Base-by-base conservation (phyloP, 2,888 invertebrate species). In the Drosophila pegasa region DNA sequence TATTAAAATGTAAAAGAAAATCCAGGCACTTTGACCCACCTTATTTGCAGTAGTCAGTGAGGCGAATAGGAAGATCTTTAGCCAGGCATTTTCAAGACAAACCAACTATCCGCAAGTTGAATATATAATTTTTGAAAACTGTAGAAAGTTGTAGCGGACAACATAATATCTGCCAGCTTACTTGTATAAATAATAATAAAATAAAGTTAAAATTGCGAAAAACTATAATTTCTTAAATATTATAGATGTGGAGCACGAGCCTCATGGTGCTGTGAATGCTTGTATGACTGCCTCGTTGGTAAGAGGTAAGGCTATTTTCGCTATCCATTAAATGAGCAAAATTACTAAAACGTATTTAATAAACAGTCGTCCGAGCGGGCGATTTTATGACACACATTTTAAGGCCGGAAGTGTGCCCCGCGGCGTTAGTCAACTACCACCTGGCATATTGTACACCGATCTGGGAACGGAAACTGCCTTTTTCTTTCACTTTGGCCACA, bases 391-490 rank as follows among this genome's bases (percentile, higher is more conserved):
- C 86, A 69, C 72, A 82, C 71, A 71, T 77, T 86, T 77, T 71
- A 61, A 72, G 64, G 85, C 87, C 83, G 83, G 83, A 84, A 84
- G 75, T 84, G 51, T 72, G 75, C 87, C 83, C 87, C 72, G 71
- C 73, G 75, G 83, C 59, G 68, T 63, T 41, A 38, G 54, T 47
- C 43, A 56, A 31, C 45, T 60, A 20, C 55, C 73, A 76, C 57
- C 59, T 57, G 50, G 64, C 66, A 64, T 48, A 27, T 40, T 56
- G 31, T 40, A 29, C 41, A 25, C 43, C 33, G 10, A 76, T 72
- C 84, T 84, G 87, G 78, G 81, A 84, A 80, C 89, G 89, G 89
- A 84, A 88, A 85, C 87, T 75, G 69, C 57, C 57, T 74, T 68
- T 67, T 78, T 61, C 76, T 52, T 63, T 54, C 29, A 38, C 56